These are phyloP conservation scores for Drosophila hawaiiensis DNA, from an alignment of 2,888 invertebrate genomes.

Conservation along the genomic window DNA sequence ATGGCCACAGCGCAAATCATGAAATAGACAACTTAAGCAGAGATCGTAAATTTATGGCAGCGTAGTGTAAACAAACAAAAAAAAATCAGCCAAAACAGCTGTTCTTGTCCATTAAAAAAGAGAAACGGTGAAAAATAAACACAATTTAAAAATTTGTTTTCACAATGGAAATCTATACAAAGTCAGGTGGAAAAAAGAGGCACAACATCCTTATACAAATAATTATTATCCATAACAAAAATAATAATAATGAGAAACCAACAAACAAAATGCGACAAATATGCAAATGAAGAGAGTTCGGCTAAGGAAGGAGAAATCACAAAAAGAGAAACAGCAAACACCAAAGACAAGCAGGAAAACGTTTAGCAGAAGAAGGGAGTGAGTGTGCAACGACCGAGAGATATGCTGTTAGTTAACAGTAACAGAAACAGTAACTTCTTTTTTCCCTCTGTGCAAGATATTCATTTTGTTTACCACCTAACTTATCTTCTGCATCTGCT, in stretches of 20 bases:
- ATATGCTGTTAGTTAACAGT: conserved; percentile 8
- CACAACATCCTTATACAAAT: neutral
- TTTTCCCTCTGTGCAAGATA: neutral
- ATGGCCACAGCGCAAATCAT: conserved; percentile 56
- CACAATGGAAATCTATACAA: conserved; percentile 15
- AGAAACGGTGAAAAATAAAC: conserved; percentile 5
- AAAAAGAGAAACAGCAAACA: conserved; percentile 32
- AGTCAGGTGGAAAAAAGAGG: conserved; percentile 8
- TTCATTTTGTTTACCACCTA: neutral
- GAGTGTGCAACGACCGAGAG: neutral
- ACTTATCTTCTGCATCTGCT: neutral
- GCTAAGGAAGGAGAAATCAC: conserved; percentile 47
- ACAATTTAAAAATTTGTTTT: conserved; percentile 7
- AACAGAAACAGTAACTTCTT: neutral
- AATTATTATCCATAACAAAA: conserved; percentile 8
- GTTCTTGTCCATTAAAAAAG: conserved; percentile 61
- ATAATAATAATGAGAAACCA: conserved; percentile 16
- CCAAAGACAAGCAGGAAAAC: neutral
- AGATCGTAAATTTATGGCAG: conserved; percentile 57
- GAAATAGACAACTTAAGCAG: conserved; percentile 63
- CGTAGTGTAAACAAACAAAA: conserved; percentile 41
- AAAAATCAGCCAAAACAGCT: conserved; percentile 49
- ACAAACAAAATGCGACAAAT: conserved; percentile 37
- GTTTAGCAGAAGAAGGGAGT: neutral
- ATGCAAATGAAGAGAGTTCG: conserved; percentile 52